A percentile compares a stretch with the other conserved stretches of the same genome.
phyloP scores from a whole-genome alignment of 2,797 vertebrate genomes.

The Trematomus bernacchii region DNA sequence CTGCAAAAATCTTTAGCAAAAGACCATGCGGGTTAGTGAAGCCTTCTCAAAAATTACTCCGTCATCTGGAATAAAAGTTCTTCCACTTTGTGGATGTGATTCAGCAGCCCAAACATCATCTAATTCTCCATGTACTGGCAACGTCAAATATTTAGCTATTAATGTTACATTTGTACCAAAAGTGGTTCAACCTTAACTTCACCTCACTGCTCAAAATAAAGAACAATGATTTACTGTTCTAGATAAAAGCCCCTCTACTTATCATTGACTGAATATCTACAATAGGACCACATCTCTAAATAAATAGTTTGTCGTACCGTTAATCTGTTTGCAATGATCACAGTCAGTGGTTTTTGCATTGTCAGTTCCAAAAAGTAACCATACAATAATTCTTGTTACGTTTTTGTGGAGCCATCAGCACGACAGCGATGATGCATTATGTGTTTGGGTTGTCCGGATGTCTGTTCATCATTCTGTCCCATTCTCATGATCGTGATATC shows the following conservation, averaged over 20 bases:
- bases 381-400: not conserved
- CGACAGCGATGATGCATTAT: no score
- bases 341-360: not conserved
- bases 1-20: slow-evolving; percentile 52
- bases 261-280: not conserved
- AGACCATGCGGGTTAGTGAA: slow-evolving; percentile 37
- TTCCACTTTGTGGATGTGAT: slow-evolving; percentile 40
- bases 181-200: slow-evolving; percentile 36
- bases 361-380: not conserved
- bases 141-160: slow-evolving; percentile 45
- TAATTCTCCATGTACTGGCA: slow-evolving; percentile 37
- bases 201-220: slow-evolving; percentile 33
- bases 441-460: no score
- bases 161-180: slow-evolving; percentile 45
- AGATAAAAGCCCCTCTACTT: not conserved
- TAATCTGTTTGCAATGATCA: slow-evolving; percentile 1
- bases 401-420: not conserved
- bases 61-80: slow-evolving; percentile 61
- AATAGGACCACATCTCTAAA: not conserved
- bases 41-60: slow-evolving; percentile 53
- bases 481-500: no score
- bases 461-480: no score
- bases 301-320: not conserved
- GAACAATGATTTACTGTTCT: slow-evolving; percentile 11
- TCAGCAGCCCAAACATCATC: slow-evolving; percentile 42